Conservation (phyloP, 2,797 vertebrate genomes). For the Syngnathus rostellatus region DNA sequence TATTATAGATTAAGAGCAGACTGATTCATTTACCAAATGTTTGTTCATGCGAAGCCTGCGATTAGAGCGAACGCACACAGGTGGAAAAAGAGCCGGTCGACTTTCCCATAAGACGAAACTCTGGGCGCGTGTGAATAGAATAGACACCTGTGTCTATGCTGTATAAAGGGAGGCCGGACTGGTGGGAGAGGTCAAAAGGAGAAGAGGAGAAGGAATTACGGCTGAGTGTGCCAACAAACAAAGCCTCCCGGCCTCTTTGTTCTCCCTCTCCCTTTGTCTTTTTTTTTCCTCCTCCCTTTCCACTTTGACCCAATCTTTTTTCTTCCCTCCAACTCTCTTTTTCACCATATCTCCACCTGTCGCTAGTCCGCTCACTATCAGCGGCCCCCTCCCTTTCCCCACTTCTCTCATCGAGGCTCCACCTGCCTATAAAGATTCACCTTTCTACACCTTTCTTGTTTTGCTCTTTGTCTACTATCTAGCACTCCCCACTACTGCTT, state of each 20-base stretch:
- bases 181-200: conserved; percentile 58
- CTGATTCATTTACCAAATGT: conserved; percentile 58
- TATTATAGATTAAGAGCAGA: conserved; percentile 54
- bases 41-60: conserved; percentile 34
- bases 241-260: conserved; percentile 67
- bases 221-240: conserved; percentile 70
- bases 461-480: conserved; percentile 25
- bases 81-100: conserved; percentile 27
- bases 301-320: conserved; percentile 60
- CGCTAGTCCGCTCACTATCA: conserved; percentile 49
- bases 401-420: conserved; percentile 48
- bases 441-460: conserved; percentile 47
- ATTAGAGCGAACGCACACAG: conserved; percentile 11
- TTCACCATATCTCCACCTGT: conserved; percentile 58
- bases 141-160: conserved; percentile 64
- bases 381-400: conserved; percentile 21
- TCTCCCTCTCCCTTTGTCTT: conserved; percentile 60
- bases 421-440: conserved; percentile 60
- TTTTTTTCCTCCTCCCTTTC: conserved; percentile 51
- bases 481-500: conserved; percentile 42
- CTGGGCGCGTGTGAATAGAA: conserved; percentile 27
- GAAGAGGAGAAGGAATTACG: conserved; percentile 64
- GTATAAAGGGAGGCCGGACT: conserved; percentile 54
- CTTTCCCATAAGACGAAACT: conserved; percentile 36
- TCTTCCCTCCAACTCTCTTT: conserved; percentile 37